Percentiles rank a stretch among this genome's conserved stretches.
These are phyloP conservation scores for Plagodis dolabraria DNA, from an alignment of 2,888 invertebrate genomes.

Conservation along the genomic window DNA sequence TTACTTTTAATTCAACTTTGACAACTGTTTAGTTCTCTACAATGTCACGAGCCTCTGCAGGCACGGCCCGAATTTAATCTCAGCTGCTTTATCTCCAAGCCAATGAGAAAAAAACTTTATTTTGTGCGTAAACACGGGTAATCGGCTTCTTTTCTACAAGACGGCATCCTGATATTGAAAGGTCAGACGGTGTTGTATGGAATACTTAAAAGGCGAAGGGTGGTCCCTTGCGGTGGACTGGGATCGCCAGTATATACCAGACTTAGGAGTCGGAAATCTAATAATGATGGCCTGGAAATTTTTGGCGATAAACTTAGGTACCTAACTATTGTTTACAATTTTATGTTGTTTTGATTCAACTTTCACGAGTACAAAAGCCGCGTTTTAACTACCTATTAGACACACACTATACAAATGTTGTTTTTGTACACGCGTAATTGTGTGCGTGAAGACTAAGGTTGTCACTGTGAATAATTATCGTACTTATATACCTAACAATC, in stretches of 20 bases:
- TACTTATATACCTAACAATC: no score
- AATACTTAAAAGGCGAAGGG: slow-evolving; percentile 59
- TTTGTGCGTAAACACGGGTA: slow-evolving; percentile 79
- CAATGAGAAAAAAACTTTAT: slow-evolving; percentile 81
- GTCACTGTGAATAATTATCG: no score
- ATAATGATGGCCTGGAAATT: slow-evolving; percentile 30
- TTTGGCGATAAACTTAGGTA: no score
- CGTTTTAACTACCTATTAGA: no score
- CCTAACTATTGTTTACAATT: no score
- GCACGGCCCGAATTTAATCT: slow-evolving; percentile 79
- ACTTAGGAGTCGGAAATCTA: slow-evolving; percentile 48
- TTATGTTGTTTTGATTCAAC: no score
- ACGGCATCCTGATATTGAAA: slow-evolving; percentile 67
- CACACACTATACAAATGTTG: no score
- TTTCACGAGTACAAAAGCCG: no score
- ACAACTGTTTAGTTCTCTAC: slow-evolving; percentile 10
- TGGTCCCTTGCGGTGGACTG: slow-evolving; percentile 38
- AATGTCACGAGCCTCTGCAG: slow-evolving; percentile 57
- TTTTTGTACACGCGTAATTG: no score
- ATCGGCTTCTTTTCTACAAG: slow-evolving; percentile 68
- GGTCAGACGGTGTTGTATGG: slow-evolving; percentile 65
- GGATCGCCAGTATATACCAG: slow-evolving; percentile 34
- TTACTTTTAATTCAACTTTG: neutral
- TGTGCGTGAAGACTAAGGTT: no score
- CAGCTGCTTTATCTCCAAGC: slow-evolving; percentile 70